phyloP scores from a whole-genome alignment of 2,113 vertebrate genomes.

The Pteronura brasiliensis region DNA sequence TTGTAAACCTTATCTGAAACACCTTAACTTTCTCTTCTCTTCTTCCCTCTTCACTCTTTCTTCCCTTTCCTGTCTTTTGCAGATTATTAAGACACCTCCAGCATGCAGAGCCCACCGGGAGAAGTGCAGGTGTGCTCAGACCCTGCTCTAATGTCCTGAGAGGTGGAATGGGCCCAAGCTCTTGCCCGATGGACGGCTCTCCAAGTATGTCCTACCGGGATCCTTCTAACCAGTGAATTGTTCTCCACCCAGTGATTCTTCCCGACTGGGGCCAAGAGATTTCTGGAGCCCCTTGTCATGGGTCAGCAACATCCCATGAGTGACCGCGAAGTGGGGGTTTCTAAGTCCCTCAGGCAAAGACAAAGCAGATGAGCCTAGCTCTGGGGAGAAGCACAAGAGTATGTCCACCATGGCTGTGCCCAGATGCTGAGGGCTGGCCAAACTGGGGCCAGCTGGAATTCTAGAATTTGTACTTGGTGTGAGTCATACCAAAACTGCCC shows the following conservation, averaged over 20 bases:
- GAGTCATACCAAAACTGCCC: background rate
- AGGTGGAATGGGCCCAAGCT: background rate
- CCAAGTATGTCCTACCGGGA: background rate
- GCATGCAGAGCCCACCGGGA: background rate
- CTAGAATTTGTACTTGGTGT: background rate
- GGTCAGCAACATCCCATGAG: background rate
- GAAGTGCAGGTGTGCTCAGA: background rate
- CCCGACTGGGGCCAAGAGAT: background rate
- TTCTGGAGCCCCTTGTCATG: background rate
- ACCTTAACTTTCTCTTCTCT: background rate
- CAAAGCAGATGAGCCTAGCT: background rate
- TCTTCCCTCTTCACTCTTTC: background rate
- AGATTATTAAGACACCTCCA: background rate
- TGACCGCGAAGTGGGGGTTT: background rate
- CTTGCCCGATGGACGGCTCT: too few relatives aligned
- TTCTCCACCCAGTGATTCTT: background rate
- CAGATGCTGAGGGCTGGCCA: rapidly evolving
- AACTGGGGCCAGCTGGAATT: background rate
- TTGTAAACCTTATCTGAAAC: background rate
- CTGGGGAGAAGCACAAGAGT: background rate
- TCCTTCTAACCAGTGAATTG: background rate
- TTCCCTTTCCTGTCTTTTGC: background rate
- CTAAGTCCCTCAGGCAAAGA: background rate
- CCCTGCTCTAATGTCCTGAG: rapidly evolving
- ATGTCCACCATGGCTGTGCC: background rate